These are phyloP conservation scores for Gouania willdenowi DNA, from an alignment of 2,797 vertebrate genomes.

Conservation along the genomic window DNA sequence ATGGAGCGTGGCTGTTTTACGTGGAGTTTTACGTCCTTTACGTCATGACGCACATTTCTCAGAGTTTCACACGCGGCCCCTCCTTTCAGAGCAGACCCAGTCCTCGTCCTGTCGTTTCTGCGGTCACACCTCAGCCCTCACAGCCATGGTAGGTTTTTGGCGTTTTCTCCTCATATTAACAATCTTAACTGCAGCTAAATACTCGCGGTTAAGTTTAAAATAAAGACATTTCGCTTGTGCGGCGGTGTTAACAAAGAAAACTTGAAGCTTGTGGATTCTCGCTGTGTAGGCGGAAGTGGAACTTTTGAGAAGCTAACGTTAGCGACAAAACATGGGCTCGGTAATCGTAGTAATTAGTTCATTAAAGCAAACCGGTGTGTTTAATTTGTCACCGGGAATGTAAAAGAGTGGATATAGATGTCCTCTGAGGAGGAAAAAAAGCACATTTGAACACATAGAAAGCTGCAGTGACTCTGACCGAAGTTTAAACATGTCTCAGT, in stretches of 20 bases:
- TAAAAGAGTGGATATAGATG: too few relatives aligned
- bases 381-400: too few relatives aligned
- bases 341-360: too few relatives aligned
- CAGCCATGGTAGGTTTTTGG: slow-evolving; percentile 67
- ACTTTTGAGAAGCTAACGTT: slow-evolving; percentile 52
- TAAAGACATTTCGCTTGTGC: background rate
- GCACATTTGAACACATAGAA: too few relatives aligned
- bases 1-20: slow-evolving; percentile 18
- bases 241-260: background rate
- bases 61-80: slow-evolving; percentile 15
- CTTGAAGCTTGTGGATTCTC: background rate
- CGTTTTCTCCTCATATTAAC: background rate
- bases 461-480: too few relatives aligned
- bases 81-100: slow-evolving; percentile 30
- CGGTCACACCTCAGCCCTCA: slow-evolving; percentile 49
- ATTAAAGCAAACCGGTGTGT: too few relatives aligned
- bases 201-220: background rate
- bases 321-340: too few relatives aligned
- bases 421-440: too few relatives aligned
- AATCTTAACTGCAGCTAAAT: background rate
- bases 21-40: background rate
- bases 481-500: slow-evolving; percentile 3
- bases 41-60: slow-evolving; percentile 39
- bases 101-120: slow-evolving; percentile 43
- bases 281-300: slow-evolving; percentile 63